Evolutionary conservation across 2,113 vertebrate species (phyloP), one percentile per base, ranked within the genome.

Genomic region (Pelobates fuscus): DNA sequence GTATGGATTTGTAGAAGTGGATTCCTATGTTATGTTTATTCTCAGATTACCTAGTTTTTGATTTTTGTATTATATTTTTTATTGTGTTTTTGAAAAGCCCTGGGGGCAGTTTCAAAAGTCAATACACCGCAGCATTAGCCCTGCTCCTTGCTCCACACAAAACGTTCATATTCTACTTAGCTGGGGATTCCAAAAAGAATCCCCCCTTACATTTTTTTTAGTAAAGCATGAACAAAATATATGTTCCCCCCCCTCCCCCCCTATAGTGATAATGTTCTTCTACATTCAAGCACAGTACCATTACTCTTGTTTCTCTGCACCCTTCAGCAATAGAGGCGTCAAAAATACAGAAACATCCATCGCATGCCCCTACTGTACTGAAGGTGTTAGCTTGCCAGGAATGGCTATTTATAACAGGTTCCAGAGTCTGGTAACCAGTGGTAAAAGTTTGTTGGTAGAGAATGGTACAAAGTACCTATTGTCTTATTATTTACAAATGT

Each of bases 401-500:
- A 82, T 87, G 84, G 79, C 78, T 83, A 86, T 29, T 79, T 62
- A 72, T 77, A 84, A 86, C 80, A 60, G 41, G 82, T 84, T 86
- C 86, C 79, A 79, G 83, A 83, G 83, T 81, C 84, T 81, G 30
- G 73, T 41, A 77, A 77, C 65, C 65, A 77, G 73, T 77, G 73
- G 73, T 77, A 68, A 68, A 77, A 20, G 6, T 77, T 77, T 61
- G 37, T 29, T 77, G 64, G 73, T 67, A 67, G 64, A 67, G 73
- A 61, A 61, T 68, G 57, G 64, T 68, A 77, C 73, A 67, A 66
- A 67, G 72, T 77, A 77, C 64, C 73, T 68, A 61, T 77, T 77
- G 73, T 77, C 73, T 68, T 77, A 77, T 60, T 76, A 77, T 77
- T 77, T 77, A 77, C 73, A 77, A 67, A 77, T 44, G 20, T 61